Evolutionary conservation across 2,888 invertebrate genomes (phyloP), one percentile per base, ranked within the genome.

Genomic region (Sarcophaga variegata): DNA sequence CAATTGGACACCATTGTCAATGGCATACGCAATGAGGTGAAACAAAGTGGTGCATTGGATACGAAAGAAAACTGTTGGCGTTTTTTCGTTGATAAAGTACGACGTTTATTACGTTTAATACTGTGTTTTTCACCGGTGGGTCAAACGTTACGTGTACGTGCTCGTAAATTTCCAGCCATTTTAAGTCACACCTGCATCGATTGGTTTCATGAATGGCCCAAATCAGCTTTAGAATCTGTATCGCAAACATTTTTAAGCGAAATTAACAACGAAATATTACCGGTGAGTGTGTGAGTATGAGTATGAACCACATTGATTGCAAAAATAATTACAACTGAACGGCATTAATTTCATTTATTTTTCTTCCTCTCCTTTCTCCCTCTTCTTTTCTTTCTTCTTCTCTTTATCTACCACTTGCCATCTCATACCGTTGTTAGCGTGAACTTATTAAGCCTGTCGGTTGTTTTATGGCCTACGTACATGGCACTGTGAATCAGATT

Each of bases 161-260:
- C 97, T 12, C 95, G 99, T 77, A 98, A 98, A 93, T 99, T 99
- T 94, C 99, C 99, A 0, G 98, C 99, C 1, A 94, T 99, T 66
- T 96, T 98, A 49, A 99, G 97, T 94, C 98, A 98, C 91, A 98
- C 98, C 0, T 96, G 97, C 69, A 98, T 99, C 89, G 96, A 99
- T 93, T 99, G 99, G 99, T 99, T 99, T 94, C 98, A 99, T 92
- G 98, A 98, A 92, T 99, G 99, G 99, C 99, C 99, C 2, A 95
- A 95, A 90, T 97, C 97, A 91, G 99, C 99, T 59, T 94, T 99
- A 91, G 95, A 97, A 89, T 98, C 98, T 37, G 99, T 99, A 4
- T 98, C 98, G 45, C 95, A 95, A 90, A 95, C 97, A 89, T 99
- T 99, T 93, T 94, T 98, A 81, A 94, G 95, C 17, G 97, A 97